A percentile compares a stretch with the other conserved stretches of the same genome.
These are phyloP conservation scores for Setophaga coronata DNA, from an alignment of 2,113 vertebrate genomes.

Conservation along the genomic window DNA sequence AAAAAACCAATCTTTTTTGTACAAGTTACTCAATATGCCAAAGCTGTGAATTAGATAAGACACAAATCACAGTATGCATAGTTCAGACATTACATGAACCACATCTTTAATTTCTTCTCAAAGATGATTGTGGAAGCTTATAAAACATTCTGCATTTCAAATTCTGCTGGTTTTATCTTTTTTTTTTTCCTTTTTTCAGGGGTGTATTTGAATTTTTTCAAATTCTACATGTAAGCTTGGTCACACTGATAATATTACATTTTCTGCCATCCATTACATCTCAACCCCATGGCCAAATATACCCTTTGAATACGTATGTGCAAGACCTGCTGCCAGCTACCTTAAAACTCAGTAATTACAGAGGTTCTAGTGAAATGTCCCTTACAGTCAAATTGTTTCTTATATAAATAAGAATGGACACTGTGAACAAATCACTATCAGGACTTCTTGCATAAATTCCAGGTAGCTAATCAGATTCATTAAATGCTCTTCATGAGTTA, in stretches of 20 bases:
- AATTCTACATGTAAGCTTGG: background rate
- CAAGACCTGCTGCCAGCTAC: background rate
- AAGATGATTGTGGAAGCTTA: constrained; percentile 15
- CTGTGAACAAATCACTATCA: background rate
- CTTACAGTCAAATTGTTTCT: background rate
- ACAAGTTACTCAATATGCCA: background rate
- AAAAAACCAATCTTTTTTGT: background rate
- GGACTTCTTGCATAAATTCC: background rate
- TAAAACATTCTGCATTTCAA: background rate
- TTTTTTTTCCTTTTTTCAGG: background rate
- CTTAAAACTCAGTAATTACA: background rate
- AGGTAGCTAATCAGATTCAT: background rate
- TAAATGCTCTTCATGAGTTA: background rate
- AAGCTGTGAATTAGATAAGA: background rate
- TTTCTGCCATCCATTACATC: background rate
- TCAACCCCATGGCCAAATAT: background rate
- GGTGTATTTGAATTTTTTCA: background rate
- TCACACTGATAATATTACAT: background rate
- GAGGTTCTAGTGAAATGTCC: background rate
- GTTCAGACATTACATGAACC: background rate
- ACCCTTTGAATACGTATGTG: background rate
- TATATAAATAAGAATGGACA: background rate
- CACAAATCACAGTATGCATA: background rate
- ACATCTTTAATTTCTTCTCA: constrained; percentile 2
- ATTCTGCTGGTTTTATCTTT: background rate